Base-by-base conservation (phyloP, 2,888 invertebrate species). In the Papilio protenor region DNA sequence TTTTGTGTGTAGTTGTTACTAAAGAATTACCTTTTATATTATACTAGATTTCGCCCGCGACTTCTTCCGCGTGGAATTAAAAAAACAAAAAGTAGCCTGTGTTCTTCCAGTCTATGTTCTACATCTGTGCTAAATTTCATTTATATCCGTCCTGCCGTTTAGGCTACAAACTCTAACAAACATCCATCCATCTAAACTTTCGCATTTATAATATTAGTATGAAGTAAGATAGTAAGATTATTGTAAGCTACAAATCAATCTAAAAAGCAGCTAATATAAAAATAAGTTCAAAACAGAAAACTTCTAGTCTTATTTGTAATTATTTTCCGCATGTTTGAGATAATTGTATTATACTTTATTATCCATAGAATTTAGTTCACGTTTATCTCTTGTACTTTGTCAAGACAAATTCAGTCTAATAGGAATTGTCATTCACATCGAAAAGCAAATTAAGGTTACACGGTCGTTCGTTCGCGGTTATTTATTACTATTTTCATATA, bases 281-380 rank as follows among this genome's bases (percentile, higher is more conserved):
- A 27, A 59, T 4, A 16, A 27, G 59, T 27, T 55, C 8, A n/a
- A n/a, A 55, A 55, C 55, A 55, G 27, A 61, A 16, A 16, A 21
- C 21, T 57, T 57, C 5, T 11, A 55, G 55, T 27, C 14, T 33
- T 12, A 21, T 1, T 2, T 57, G 11, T 18, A 4, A 40, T 40
- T n/a, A n/a, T 40, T 40, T 66, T 66, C 23, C n/a, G n/a, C 3
- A 27, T 40, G 16, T 64, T 18, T 66, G 11, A 40, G n/a, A n/a
- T 40, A 45, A 40, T 69, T 14, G n/a, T n/a, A n/a, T n/a, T n/a
- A 11, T 66, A 66, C 40, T 66, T 69, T 45, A 69, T 69, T 21
- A 69, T n/a, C 21, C 66, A 69, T 45, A 69, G 45, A 69, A 45
- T 69, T 69, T 21, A 69, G 66, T 45, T n/a, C 66, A 45, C 21